Conservation (phyloP, 2,888 invertebrate species). For the Eupithecia abbreviata region DNA sequence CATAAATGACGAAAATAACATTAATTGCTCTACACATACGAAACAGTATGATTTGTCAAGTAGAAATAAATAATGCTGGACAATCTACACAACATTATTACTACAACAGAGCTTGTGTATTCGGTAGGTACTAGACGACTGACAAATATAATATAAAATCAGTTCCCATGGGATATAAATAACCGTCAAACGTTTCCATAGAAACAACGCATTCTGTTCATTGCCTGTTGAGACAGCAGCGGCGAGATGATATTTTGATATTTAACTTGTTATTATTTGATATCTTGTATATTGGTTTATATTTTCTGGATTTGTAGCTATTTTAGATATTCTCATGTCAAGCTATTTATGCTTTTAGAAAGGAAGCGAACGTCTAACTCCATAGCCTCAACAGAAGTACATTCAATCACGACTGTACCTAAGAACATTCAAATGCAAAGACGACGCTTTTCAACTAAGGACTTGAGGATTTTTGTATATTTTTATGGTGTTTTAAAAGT, state of each 20-base stretch:
- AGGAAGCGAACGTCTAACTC: constrained; percentile 18
- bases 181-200: too few species aligned
- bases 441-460: not conserved
- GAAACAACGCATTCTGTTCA: too few species aligned
- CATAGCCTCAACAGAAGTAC: not conserved
- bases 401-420: constrained; percentile 7
- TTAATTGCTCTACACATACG: not conserved
- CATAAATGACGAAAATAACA: not conserved
- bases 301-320: not conserved
- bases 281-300: not conserved
- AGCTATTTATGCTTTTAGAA: constrained; percentile 20
- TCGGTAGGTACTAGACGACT: too few species aligned
- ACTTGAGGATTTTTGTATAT: not conserved
- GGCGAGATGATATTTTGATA: not conserved
- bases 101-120: too few species aligned
- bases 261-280: not conserved
- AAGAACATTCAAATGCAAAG: not conserved
- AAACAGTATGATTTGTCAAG: not conserved
- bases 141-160: too few species aligned
- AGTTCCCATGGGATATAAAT: too few species aligned
- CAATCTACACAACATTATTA: too few species aligned
- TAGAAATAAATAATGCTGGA: too few species aligned
- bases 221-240: not conserved
- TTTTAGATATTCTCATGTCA: not conserved
- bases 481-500: not conserved